phyloP scores from a whole-genome alignment of 2,797 vertebrate genomes.

The Sternotherus odoratus region DNA sequence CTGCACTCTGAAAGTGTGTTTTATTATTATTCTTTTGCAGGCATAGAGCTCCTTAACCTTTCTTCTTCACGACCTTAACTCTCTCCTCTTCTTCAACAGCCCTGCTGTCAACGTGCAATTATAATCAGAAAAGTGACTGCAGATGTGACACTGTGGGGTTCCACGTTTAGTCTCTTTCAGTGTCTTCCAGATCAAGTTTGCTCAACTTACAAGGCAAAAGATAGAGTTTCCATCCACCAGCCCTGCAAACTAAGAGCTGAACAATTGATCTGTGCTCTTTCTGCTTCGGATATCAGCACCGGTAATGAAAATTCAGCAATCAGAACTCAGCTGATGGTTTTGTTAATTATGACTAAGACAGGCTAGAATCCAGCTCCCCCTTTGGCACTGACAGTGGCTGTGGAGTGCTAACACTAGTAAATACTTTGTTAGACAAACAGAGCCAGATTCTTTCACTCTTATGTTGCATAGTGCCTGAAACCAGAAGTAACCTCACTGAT shows the following conservation, averaged over 20 bases:
- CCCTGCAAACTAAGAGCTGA: not conserved
- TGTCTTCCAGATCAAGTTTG: not conserved
- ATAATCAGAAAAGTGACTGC: no score
- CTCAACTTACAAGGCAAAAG: not conserved
- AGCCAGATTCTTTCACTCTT: not conserved
- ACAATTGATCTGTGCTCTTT: slow-evolving; percentile 70
- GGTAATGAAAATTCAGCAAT: slow-evolving; percentile 75
- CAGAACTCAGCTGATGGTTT: slow-evolving; percentile 70
- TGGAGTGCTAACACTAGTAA: not conserved
- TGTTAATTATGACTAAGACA: slow-evolving; percentile 35
- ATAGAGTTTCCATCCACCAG: not conserved
- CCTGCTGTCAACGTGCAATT: no score
- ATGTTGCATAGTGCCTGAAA: not conserved
- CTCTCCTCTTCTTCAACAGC: no score
- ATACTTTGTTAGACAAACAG: not conserved
- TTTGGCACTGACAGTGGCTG: not conserved
- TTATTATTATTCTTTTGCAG: no score
- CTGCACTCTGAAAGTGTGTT: no score
- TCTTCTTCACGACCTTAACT: no score
- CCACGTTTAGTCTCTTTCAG: no score
- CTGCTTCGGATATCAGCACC: slow-evolving; percentile 71
- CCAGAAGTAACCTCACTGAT: not conserved
- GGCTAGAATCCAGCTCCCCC: slow-evolving; percentile 2
- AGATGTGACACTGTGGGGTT: no score
- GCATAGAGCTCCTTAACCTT: no score